Percentiles rank a stretch among this genome's conserved stretches.
Conservation (phyloP, 1,140 invertebrate genomes). For the Popillia japonica region DNA sequence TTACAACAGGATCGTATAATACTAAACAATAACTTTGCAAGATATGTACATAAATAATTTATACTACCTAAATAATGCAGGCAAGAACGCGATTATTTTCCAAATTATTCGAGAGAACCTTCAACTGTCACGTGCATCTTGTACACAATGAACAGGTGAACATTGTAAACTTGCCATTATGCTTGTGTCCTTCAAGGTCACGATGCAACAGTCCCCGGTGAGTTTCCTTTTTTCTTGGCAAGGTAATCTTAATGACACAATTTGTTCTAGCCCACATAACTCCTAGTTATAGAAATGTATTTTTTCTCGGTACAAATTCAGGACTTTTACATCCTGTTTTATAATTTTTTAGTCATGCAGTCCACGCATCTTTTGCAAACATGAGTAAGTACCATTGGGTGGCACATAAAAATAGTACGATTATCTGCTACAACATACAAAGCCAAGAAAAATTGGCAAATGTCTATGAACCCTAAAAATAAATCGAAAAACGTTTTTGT, state of each 20-base stretch:
- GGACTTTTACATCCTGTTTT: background rate
- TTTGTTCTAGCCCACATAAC: background rate
- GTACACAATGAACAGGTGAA: no score
- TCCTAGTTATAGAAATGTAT: background rate
- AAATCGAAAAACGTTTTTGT: background rate
- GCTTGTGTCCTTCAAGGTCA: background rate
- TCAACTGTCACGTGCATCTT: no score
- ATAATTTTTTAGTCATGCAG: constrained; percentile 16
- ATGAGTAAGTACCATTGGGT: constrained; percentile 2
- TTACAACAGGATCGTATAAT: no score
- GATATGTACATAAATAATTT: no score
- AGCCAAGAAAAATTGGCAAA: constrained; percentile 23
- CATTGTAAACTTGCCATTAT: background rate
- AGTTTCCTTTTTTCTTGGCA: background rate
- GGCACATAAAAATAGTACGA: background rate
- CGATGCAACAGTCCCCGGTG: background rate
- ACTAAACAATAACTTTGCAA: no score
- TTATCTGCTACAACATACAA: background rate
- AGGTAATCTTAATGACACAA: background rate
- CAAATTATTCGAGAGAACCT: no score
- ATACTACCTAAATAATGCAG: no score
- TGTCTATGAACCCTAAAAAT: background rate
- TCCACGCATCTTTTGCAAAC: background rate
- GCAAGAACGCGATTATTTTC: no score
- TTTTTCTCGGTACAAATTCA: background rate